phyloP scores from a whole-genome alignment of 2,888 invertebrate genomes.

The Hetaerina titia region DNA sequence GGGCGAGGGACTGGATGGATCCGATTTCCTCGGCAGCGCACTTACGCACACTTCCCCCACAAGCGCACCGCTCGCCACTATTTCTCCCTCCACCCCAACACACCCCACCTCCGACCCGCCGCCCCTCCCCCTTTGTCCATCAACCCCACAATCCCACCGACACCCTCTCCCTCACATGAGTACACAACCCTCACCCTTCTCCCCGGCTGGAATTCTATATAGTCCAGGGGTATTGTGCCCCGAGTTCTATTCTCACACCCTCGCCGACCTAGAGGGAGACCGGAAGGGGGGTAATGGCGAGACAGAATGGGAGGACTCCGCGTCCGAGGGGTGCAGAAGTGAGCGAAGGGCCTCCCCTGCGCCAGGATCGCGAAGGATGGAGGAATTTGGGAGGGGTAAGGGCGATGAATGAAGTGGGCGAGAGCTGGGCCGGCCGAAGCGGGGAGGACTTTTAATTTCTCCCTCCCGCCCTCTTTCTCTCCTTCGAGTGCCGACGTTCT shows the following conservation, averaged over 20 bases:
- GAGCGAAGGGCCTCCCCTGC: not conserved
- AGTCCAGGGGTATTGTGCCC: constrained; percentile 55
- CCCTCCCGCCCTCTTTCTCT: not conserved
- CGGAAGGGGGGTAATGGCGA: not conserved
- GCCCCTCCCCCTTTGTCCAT: not conserved
- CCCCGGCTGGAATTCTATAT: constrained; percentile 48
- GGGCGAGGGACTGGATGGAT: not conserved
- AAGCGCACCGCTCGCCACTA: not conserved
- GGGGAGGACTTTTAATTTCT: constrained; percentile 10
- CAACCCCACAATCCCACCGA: not conserved
- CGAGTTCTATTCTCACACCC: constrained; percentile 33
- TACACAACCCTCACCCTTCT: not conserved
- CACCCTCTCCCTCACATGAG: not conserved
- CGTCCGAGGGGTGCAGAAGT: not conserved
- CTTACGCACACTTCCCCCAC: not conserved
- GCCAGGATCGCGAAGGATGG: not conserved
- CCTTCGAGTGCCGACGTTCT: constrained; percentile 36
- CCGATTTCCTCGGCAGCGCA: not conserved
- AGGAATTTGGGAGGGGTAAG: not conserved
- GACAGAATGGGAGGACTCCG: not conserved
- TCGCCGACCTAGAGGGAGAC: constrained; percentile 22
- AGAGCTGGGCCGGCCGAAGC: not conserved
- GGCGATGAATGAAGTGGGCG: not conserved
- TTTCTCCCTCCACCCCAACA: not conserved
- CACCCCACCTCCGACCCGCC: not conserved